Evolutionary conservation across 2,113 vertebrate genomes (phyloP), one percentile per base, ranked within the genome.

Genomic region (Falcunculus frontatus): DNA sequence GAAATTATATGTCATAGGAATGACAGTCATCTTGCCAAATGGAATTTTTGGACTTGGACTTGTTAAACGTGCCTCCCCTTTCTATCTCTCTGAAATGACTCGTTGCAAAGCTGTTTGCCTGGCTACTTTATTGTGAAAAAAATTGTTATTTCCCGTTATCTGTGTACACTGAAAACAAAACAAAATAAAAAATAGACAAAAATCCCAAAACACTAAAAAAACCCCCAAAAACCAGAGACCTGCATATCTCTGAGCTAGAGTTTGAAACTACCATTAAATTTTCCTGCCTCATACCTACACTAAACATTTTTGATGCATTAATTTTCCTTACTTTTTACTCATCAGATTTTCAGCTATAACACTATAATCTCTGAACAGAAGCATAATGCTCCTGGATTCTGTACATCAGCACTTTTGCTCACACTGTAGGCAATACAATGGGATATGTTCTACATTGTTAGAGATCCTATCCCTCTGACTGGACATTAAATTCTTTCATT

Each of bases 221-320:
- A 3, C 0, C 3, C 10, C 10, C 3, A 1, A 20, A 52, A 27
- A 15, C 0, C 4, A 67, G 52, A 70, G 18, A 29, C 16, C 22
- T 74, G 20, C 2, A 73, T 9, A 18, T 88, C 10, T 85, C 32
- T 52, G 83, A 75, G 83, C 62, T 6, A 65, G 52, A 82, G 12
- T 1, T 68, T 86, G 56, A 80, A 94, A 82, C 16, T 42, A 78
- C 2, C 35, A 46, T 49, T 70, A 41, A 39, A 83, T 69, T 5
- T 46, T 25, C 30, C 44, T 44, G 12, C 33, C 29, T 56, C 46
- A 56, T 16, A 56, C 7, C n/a, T 46, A 30, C 29, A 39, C 11
- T 39, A 57, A 81, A 85, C 33, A 30, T 15, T 67, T 26, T 90
- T 72, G 9, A 91, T 47, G 23, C 27, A 53, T 74, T 75, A 9